Base-by-base conservation (phyloP, 2,888 invertebrate genomes). In the Lacanobia wlatinum region DNA sequence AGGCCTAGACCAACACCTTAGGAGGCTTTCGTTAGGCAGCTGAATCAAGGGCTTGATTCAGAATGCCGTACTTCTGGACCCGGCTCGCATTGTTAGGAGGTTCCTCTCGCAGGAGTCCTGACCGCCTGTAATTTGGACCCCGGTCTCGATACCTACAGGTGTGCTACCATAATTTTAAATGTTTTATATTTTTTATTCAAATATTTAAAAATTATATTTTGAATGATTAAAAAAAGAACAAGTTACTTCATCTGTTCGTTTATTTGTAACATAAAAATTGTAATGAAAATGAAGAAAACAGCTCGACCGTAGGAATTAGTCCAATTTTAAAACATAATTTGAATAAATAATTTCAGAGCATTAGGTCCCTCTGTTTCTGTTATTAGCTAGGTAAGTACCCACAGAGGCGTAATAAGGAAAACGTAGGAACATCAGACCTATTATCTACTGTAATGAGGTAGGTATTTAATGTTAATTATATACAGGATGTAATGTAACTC, bases 401-500 rank as follows among this genome's bases (percentile, higher is more conserved):
- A 73, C 74, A 84, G 80, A 72, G 80, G 76, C 80, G 86, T 88
- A 90, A 92, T 90, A 91, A 94, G 94, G 94, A 94, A 94, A 95
- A 94, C 89, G 85, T 85, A 87, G 84, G 73, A 86, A 81, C 83
- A 85, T 88, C 89, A 84, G 82, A 70, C 91, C 91, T 88, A 92
- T 94, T 93, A 95, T 93, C 92, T 91, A 88, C 87, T 86, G 88
- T 95, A 95, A 96, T 95, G 90, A 95, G 94, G 87, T 90, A 95
- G 93, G 87, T 94, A 92, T 93, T 94, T 94, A 93, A 95, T 94
- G 93, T 90, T 95, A 94, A 95, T 95, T 93, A 93, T 88, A 80
- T 88, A 87, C 94, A 94, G 95, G 95, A 95, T 93, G 94, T 92
- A 90, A 87, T 88, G 89, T 89, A 89, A 89, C 89, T 84, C 74